Base-by-base conservation (phyloP, 1,140 invertebrate species). In the Caerostris extrusa region DNA sequence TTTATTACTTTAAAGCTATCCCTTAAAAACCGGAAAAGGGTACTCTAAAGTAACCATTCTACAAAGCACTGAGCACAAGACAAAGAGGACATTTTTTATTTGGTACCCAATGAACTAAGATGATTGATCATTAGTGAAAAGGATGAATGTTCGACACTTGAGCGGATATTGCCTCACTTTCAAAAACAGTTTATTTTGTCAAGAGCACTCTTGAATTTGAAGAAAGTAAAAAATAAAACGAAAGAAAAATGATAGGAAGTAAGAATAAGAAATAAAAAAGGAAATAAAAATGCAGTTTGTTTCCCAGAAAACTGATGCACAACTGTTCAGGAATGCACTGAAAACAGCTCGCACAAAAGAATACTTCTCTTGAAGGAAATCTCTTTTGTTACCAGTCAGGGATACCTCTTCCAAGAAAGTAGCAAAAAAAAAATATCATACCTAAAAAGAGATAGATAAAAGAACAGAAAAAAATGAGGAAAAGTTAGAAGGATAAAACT, bases 131-230 rank as follows among this genome's bases (percentile, higher is more conserved):
- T 87, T 87, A 87, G 60, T 34, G 7, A 50, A 61, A 58, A 19
- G 58, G 58, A 87, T 61, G 56, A 64, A 87, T 50, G 19, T 50
- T 50, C 14, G 57, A 61, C 19, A 64, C 53, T 50, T 14, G 5
- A 87, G 19, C 3, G 58, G 85, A 87, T 87, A 87, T 67, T 61
- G 58, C 60, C 8, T 64, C 85, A 60, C 57, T 64, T 87, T 87
- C 85, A 64, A 87, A 87, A 87, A 67, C 60, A 61, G 85, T 87
- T 87, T 87, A 64, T 87, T 87, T 87, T 87, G 19, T 64, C 82
- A 83, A 83, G 82, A 57, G 12, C 82, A 58, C 56, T 57, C n/a
- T 34, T 58, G 55, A 64, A 10, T 10, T 50, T 34, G 8, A 3
- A 8, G 19, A 7, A 77, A n/a, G n/a, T n/a, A 50, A 12, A 77